phyloP scores from a whole-genome alignment of 2,888 invertebrate species.

The Psylliodes chrysocephalus region DNA sequence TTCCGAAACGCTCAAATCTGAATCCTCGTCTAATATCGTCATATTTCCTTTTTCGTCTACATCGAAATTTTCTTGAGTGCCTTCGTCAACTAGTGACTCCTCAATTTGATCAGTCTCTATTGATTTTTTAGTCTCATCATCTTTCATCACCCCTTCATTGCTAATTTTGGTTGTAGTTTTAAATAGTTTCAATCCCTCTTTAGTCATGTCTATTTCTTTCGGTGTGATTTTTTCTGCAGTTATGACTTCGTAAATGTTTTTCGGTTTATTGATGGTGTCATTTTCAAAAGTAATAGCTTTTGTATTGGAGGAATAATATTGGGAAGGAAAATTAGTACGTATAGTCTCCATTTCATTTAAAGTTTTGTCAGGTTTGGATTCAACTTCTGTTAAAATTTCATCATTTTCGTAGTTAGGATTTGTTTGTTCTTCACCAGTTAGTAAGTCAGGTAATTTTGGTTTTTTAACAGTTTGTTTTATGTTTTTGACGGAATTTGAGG shows the following conservation, averaged over 20 bases:
- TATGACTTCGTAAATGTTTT: conserved; percentile 29
- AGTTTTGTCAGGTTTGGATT: neutral
- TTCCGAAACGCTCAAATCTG: neutral
- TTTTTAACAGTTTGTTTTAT: neutral
- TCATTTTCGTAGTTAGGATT: neutral
- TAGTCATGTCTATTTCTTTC: conserved; percentile 1
- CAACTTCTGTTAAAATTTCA: conserved; percentile 3
- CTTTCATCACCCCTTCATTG: neutral
- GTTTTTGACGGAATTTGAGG: neutral
- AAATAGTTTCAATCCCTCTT: neutral
- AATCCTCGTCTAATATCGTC: neutral
- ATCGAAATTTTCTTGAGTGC: conserved; percentile 1
- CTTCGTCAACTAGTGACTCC: neutral
- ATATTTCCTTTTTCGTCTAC: neutral
- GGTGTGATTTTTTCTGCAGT: conserved; percentile 16
- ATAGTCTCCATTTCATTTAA: conserved; percentile 5
- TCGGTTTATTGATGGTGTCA: neutral
- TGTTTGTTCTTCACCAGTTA: neutral
- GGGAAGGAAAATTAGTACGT: neutral
- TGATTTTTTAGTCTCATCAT: neutral
- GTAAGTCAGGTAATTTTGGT: neutral
- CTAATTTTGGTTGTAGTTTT: neutral
- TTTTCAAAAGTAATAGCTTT: conserved; percentile 16
- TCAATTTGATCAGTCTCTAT: neutral
- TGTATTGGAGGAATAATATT: neutral